Percentiles rank a stretch among this genome's conserved stretches.
Conservation (phyloP, 2,797 vertebrate species). For the Vireo griseus region DNA sequence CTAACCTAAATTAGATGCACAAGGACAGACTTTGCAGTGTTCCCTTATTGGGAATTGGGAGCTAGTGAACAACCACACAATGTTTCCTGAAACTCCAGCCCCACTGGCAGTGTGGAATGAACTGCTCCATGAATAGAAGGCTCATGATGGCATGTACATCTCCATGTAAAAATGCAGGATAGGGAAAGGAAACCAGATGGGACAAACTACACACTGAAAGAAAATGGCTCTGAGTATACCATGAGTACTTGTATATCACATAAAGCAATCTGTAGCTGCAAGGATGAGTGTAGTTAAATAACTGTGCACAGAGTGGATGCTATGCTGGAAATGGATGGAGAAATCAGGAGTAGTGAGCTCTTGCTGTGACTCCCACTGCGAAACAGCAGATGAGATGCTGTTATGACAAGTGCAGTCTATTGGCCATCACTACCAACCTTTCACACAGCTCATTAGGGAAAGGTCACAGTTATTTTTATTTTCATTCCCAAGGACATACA, state of each 20-base stretch:
- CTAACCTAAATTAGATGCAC: neutral
- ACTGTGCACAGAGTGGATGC: neutral
- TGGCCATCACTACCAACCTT: conserved; percentile 42
- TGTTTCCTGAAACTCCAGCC: neutral
- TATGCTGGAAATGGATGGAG: neutral
- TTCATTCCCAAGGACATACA: conserved; percentile 15
- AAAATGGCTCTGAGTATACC: neutral
- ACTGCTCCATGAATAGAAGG: neutral
- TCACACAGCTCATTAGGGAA: conserved; percentile 49
- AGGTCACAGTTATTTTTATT: conserved; percentile 43
- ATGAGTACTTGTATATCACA: neutral
- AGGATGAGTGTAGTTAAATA: neutral
- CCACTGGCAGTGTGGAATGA: fast-evolving
- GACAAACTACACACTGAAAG: neutral
- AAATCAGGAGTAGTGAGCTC: conserved; percentile 15
- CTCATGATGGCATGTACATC: neutral
- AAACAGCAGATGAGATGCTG: neutral
- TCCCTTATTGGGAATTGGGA: neutral
- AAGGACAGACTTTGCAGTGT: neutral
- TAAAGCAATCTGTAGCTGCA: neutral
- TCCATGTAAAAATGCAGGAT: neutral
- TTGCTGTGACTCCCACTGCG: conserved; percentile 31
- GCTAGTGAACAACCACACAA: neutral
- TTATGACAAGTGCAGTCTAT: conserved; percentile 31
- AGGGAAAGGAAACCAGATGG: neutral